These are phyloP conservation scores for Crepidodera aurea DNA, from an alignment of 2,888 invertebrate species.

Conservation along the genomic window DNA sequence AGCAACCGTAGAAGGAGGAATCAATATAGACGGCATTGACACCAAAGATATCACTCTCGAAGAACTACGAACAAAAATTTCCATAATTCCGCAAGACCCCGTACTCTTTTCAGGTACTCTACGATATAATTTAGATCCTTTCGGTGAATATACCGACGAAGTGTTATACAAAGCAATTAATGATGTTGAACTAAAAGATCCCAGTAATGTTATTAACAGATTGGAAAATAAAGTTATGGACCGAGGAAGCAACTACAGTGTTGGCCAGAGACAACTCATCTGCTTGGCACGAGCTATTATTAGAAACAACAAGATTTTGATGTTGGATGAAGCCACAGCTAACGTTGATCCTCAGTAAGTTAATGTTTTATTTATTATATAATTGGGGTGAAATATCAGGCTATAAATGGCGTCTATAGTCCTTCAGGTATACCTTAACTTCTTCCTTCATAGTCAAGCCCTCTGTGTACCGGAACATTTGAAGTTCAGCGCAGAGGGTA, in stretches of 20 bases:
- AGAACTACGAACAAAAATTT: constrained; percentile 80
- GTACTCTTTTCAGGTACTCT: constrained; percentile 84
- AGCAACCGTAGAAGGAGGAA: constrained; percentile 77
- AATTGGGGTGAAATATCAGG: too few relatives aligned
- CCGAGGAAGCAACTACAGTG: constrained; percentile 83
- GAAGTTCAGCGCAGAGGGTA: too few relatives aligned
- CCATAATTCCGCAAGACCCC: constrained; percentile 94
- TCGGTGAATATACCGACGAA: constrained; percentile 75
- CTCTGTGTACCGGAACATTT: too few relatives aligned
- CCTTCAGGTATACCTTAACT: too few relatives aligned
- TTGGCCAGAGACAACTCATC: constrained; percentile 89
- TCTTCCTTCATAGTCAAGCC: too few relatives aligned
- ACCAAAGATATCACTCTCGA: constrained; percentile 75
- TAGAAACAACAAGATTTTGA: constrained; percentile 81
- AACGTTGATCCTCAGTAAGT: constrained; percentile 87
- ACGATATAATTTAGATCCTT: constrained; percentile 86
- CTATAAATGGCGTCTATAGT: too few relatives aligned
- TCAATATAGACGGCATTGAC: constrained; percentile 79
- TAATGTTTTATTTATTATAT: background rate
- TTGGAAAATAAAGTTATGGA: constrained; percentile 77
- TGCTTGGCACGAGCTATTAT: constrained; percentile 90
- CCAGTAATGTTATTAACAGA: constrained; percentile 67
- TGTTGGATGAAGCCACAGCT: constrained; percentile 92
- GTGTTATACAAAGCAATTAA: constrained; percentile 81
- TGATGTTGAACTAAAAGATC: constrained; percentile 76